Base-by-base conservation (phyloP, 2,113 vertebrate species). In the Carassius auratus region DNA sequence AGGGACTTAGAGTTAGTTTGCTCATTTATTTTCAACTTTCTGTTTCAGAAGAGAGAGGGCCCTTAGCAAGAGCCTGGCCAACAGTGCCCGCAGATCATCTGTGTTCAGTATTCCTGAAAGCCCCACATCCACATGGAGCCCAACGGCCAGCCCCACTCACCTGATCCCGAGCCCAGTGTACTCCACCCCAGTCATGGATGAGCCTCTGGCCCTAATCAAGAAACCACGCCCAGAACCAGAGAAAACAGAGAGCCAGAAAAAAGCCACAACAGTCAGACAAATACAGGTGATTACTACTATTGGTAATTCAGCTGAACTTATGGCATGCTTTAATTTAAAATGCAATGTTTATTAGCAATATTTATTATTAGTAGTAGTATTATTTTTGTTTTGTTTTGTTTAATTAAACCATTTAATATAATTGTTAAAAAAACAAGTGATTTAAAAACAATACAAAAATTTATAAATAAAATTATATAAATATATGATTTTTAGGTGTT, bases 151-250 rank as follows among this genome's bases (percentile, higher is more conserved):
- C 87, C 93, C 94, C 55, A 90, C 90, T 87, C 91, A 92, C 76
- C 91, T 91, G 36, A 80, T 92, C 78, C 92, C 93, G 38, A 82
- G 86, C 48, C 92, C 92, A 62, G 74, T 93, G 86, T 95, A 93
- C 88, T 93, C 92, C 82, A 76, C 91, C 9, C 95, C 93, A 38
- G 86, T 92, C 81, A 93, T 94, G 92, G 95, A 95, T 3, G 93
- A 95, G 89, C 95, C 95, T 1, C 92, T 95, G 0, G 94, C 93
- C 23, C 94, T 95, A 83, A 94, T 95, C 89, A 95, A 95, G 89
- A 95, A 95, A 89, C 94, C 94, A 5, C 92, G 91, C 76, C 92
- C 92, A 80, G 92, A 93, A 17, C 83, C 89, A 3, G 92, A 92
- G 55, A 90, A 64, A 52, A 8, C 87, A 84, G 89, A 92, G 38